Conservation (phyloP, 30 jellyfish, hydroid and myxozoan species). For the Rhopilema esculentum region DNA sequence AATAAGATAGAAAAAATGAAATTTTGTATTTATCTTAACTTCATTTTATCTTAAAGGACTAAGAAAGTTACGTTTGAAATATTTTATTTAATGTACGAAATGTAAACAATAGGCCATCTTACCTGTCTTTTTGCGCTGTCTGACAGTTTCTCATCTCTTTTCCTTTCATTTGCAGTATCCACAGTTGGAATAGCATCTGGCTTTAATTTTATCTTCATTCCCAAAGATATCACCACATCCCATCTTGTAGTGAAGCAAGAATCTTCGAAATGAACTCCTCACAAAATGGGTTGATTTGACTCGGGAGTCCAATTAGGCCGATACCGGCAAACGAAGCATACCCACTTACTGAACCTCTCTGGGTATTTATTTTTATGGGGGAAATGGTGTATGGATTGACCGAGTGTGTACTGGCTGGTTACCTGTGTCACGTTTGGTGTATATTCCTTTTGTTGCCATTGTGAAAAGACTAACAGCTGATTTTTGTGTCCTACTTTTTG, state of each 20-base stretch:
- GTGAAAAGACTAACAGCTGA: neutral
- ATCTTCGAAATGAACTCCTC: slow-evolving; percentile 41
- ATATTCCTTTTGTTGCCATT: neutral
- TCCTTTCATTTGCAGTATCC: slow-evolving; percentile 44
- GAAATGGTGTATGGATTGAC: slow-evolving; percentile 5
- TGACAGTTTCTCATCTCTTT: neutral
- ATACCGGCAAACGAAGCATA: slow-evolving; percentile 3
- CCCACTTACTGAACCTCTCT: slow-evolving; percentile 8
- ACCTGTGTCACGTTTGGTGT: neutral
- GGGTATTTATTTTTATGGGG: slow-evolving; percentile 3
- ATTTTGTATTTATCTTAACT: neutral
- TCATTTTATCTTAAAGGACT: neutral
- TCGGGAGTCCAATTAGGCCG: slow-evolving; percentile 22
- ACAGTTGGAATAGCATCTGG: slow-evolving; percentile 52
- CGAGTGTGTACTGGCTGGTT: slow-evolving; percentile 15
- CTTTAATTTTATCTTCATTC: slow-evolving; percentile 23
- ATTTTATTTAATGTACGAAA: neutral
- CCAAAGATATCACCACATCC: slow-evolving; percentile 30
- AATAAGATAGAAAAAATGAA: neutral
- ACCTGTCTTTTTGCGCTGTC: slow-evolving; percentile 51
- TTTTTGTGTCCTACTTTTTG: neutral
- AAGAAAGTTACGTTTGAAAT: neutral
- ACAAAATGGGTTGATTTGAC: neutral
- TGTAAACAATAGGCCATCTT: slow-evolving; percentile 18
- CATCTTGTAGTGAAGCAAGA: slow-evolving; percentile 6